Base-by-base conservation (phyloP, 1,140 invertebrate genomes). In the Harpegnathos saltator region DNA sequence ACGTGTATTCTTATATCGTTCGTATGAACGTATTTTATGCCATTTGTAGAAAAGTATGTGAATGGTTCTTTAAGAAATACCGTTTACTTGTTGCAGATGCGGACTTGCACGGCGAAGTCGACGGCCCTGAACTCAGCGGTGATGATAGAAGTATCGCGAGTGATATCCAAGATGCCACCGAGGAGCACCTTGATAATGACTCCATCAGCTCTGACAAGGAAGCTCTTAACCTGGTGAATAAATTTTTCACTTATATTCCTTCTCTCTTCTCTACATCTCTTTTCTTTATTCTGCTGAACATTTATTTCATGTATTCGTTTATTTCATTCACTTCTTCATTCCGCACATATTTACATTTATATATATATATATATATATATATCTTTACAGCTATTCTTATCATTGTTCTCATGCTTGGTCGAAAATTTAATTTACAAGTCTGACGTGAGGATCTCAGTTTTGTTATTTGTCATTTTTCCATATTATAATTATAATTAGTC, bases 181-280 rank as follows among this genome's bases (percentile, higher is more conserved):
- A 94, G 14, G 90, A 86, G 7, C 92, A 93, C 24, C 92, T 95
- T 52, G 95, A 95, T 80, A 95, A 94, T 63, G 95, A 96, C 85
- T 95, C 95, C 75, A 94, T 95, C 90, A 95, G 95, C 72, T 95
- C 95, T 12, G 95, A 95, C 73, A 93, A 94, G 86, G 95, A 94
- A 82, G 95, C 95, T 14, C 94, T 96, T 24, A 95, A 96, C 83
- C 88, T 96, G 92, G 95, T 95, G 80, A 93, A 90, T 92, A 74
- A 11, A 58, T 33, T 38, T 71, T 33, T 0, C 12, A 29, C n/a
- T 44, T 44, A 24, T 50, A 3, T 33, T 29, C 26, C 5, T 59
- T 14, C 58, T 22, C 38, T 38, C 22, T 5, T n/a, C 17, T 17
- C 44, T 3, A 59, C 58, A 5, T 59, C 11, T 38, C 9, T 73